These are phyloP conservation scores for Whitmania pigra DNA, from an alignment of 1,140 invertebrate genomes.

Conservation along the genomic window DNA sequence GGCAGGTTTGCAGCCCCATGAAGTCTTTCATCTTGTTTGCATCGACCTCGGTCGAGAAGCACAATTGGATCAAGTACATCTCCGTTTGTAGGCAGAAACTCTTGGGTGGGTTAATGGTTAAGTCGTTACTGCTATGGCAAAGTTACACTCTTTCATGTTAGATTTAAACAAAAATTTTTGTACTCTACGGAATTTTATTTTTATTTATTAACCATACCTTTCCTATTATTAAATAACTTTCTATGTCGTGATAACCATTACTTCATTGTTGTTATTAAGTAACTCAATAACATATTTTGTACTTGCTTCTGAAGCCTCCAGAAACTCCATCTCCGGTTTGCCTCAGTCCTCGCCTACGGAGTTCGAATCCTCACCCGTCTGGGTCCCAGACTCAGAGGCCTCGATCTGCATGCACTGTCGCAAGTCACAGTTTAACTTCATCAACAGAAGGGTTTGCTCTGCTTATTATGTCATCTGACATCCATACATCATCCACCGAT, in stretches of 20 bases:
- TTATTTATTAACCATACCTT: background rate
- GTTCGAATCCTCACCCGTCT: background rate
- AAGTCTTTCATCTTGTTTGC: background rate
- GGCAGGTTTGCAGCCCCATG: background rate
- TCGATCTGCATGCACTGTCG: slow-evolving; percentile 4
- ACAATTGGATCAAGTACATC: background rate
- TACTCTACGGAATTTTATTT: too few species aligned
- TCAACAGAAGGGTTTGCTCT: background rate
- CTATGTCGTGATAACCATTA: too few species aligned
- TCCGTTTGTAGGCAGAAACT: background rate
- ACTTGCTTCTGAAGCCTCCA: too few species aligned
- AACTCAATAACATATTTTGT: too few species aligned
- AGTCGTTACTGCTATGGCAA: background rate
- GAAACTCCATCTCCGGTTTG: too few species aligned
- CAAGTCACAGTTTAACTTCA: background rate
- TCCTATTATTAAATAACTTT: too few species aligned
- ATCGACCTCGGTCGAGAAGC: background rate
- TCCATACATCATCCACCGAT: too few species aligned
- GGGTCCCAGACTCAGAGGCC: background rate
- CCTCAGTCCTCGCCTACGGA: too few species aligned
- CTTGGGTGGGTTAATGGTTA: background rate
- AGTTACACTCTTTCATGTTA: too few species aligned
- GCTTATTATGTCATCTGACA: too few species aligned
- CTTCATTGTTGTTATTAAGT: too few species aligned
- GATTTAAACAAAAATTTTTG: too few species aligned